Evolutionary conservation across 2,113 vertebrate genomes (phyloP), one percentile per base, ranked within the genome.

Genomic region (Oreochromis aureus): DNA sequence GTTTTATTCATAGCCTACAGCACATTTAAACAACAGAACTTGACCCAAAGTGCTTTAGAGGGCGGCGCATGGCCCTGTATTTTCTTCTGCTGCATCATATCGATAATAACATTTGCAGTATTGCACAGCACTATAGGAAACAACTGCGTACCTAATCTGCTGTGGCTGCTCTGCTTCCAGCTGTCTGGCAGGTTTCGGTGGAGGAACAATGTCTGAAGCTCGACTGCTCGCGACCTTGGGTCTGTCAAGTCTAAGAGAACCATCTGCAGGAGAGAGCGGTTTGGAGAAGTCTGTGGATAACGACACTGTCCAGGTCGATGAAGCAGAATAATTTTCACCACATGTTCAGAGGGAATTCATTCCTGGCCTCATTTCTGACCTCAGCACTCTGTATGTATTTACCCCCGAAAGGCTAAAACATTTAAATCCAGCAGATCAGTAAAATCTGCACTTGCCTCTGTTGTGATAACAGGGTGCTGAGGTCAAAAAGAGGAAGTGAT

Each of bases 141-240:
- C 6, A 5, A 13, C 3, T 1, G 15, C 58, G 19, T 91, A 96
- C 96, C 91, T 94, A 3, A 80, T 92, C 18, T 86, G 46, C 48
- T 63, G 88, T 22, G 73, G 92, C 59, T 85, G 88, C 7, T 63
- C 81, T 30, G 87, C 63, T 5, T 97, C 96, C 39, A 87, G 88
- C 86, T 81, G 88, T 54, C 95, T 91, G 30, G 92, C 93, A 27
- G 96, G 94, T 91, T 98, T 97, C 6, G 97, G 89, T 22, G 96
- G 94, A 81, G 96, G 39, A 22, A 85, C 89, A 51, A 81, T 84
- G 87, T 97, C 96, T 85, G 96, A 96, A 81, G 97, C 95, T 90
- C 94, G 93, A 73, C 94, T 97, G 94, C 95, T 97, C 84, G 96
- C 90, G 73, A 95, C 96, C 89, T 90, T 97, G 81, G 91, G 82